Evolutionary conservation across 2,888 invertebrate species (phyloP), one percentile per base, ranked within the genome.

Genomic region (Papilio elwesi): DNA sequence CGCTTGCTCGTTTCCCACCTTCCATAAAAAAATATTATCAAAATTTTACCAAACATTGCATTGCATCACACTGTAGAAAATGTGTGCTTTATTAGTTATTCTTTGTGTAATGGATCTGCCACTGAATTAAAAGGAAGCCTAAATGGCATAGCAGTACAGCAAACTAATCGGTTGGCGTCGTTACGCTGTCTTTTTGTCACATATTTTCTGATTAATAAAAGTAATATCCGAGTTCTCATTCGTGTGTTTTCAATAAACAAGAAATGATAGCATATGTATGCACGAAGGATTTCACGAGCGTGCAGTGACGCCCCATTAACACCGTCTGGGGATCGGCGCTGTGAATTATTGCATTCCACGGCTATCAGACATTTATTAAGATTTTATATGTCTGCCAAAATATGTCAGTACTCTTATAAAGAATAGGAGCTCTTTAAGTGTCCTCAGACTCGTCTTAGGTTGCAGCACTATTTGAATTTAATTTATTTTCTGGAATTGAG

Each of bases 181-280:
- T 6, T 43, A 43, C 9, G 0, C 43, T 4, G 2, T 26, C 26
- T 26, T 26, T 26, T 57, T 36, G 9, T 12, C 1, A 57, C 8
- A 12, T 8, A 15, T 53, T 16, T 53, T 10, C 7, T 52, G 52
- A 3, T 15, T 15, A 52, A 59, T 59, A 59, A 38, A 59, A 38
- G 3, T 2, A 6, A n/a, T n/a, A n/a, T 12, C 52, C 8, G 7
- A 11, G 0, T 53, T 53, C 3, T 11, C 59, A 4, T 26, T 8
- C 62, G n/a, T 72, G 51, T 36, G 67, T 47, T 71, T 52, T 68
- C 16, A 62, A 68, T 63, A 63, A 52, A 47, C 16, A 36, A 73
- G 59, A 65, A 73, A 73, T 66, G 51, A 69, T 53, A 49, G 43
- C 66, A 70, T 70, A 70, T 73, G 70, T 73, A 70, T 73, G 65